Evolutionary conservation across 2,797 vertebrate genomes (phyloP).

Genomic region (Loriculus beryllinus): DNA sequence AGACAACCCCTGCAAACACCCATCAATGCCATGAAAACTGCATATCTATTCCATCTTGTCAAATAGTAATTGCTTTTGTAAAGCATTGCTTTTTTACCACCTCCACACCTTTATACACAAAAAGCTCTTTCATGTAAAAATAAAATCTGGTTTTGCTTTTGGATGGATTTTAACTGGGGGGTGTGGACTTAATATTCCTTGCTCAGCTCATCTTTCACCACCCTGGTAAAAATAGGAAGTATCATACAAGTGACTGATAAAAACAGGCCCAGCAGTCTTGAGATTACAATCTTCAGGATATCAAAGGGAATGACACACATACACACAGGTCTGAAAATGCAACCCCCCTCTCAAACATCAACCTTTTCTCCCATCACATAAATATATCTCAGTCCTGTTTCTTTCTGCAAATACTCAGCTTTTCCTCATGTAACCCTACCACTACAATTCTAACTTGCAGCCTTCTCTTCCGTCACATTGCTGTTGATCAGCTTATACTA

Average conservation of each 20-base stretch:
- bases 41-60: neutral
- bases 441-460: neutral
- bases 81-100: neutral
- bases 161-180: neutral
- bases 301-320: neutral
- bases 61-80: neutral
- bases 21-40: neutral
- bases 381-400: neutral
- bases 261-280: neutral
- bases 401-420: neutral
- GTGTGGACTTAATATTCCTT: neutral
- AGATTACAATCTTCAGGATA: neutral
- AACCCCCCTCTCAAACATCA: neutral
- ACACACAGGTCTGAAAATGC: neutral
- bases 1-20: neutral
- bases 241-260: neutral
- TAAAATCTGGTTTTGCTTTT: neutral
- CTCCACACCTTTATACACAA: neutral
- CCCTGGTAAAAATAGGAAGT: neutral
- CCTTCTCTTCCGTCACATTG: neutral
- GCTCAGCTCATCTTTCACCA: neutral
- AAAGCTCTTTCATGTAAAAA: neutral
- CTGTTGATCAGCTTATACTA: accelerated
- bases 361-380: neutral
- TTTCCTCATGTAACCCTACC: neutral